phyloP scores from a whole-genome alignment of 2,797 vertebrate genomes.

The Glossophaga mutica region DNA sequence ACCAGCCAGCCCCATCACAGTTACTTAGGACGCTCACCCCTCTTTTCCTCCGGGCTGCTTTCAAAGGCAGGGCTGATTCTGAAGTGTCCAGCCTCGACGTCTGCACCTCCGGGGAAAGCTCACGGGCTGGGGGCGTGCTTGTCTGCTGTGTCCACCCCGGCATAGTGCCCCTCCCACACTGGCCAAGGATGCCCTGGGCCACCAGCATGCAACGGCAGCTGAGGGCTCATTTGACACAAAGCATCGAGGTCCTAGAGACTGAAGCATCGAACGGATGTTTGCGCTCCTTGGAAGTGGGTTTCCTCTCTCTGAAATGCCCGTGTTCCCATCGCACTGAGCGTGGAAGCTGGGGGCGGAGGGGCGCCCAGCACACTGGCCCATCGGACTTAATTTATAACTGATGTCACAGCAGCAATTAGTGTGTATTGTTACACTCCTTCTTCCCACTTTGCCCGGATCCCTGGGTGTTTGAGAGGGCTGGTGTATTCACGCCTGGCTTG shows the following conservation, averaged over 20 bases:
- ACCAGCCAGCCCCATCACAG: not conserved
- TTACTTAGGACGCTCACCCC: not conserved
- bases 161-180: not conserved
- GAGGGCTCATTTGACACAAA: not conserved
- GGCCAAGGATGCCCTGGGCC: not conserved
- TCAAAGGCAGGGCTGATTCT: not conserved
- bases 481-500: not conserved
- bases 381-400: conserved; percentile 56
- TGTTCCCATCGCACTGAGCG: not conserved
- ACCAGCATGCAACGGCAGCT: not conserved
- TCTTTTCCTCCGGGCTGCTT: not conserved
- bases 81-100: not conserved
- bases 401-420: conserved; percentile 52
- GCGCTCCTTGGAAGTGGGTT: not conserved
- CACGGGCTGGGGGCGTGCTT: not conserved
- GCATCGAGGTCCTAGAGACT: not conserved
- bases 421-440: conserved; percentile 47
- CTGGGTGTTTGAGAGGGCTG: conserved; percentile 42
- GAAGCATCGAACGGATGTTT: not conserved
- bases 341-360: not conserved
- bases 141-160: accelerated
- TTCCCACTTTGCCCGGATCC: conserved; percentile 25
- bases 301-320: not conserved
- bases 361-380: not conserved
- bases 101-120: not conserved